A percentile compares a stretch with the other conserved stretches of the same genome.
Conservation (phyloP, 2,888 invertebrate genomes). For the Corbicula japonica region DNA sequence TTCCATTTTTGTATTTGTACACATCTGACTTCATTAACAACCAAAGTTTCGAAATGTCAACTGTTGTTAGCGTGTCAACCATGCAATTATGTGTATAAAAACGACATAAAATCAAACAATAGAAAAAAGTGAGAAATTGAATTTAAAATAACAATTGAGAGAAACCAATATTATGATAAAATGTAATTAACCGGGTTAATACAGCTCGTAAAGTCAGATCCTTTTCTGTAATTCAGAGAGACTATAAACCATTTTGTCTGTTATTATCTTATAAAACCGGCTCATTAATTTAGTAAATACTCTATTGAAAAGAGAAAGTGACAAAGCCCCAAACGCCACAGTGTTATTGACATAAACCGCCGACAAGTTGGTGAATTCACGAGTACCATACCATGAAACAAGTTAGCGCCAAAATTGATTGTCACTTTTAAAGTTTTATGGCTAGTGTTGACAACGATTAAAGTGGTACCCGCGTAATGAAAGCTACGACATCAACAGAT, state of each 20-base stretch:
- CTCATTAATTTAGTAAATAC: conserved; percentile 46
- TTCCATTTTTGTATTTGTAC: too few species aligned
- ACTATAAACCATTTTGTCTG: conserved; percentile 44
- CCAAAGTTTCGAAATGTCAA: too few species aligned
- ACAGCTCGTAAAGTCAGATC: conserved; percentile 36
- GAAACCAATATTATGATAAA: conserved; percentile 33
- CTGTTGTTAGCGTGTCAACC: conserved; percentile 15
- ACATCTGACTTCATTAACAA: too few species aligned
- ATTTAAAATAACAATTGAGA: conserved; percentile 51
- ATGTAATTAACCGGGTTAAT: conserved; percentile 47
- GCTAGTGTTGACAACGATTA: not conserved
- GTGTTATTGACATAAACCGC: conserved; percentile 7
- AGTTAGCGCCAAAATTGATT: conserved; percentile 39
- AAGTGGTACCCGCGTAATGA: too few species aligned
- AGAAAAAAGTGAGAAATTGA: conserved; percentile 43
- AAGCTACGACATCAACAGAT: too few species aligned
- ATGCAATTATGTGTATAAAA: conserved; percentile 31
- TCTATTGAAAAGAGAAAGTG: conserved; percentile 48
- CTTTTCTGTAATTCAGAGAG: conserved; percentile 18
- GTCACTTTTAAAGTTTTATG: conserved; percentile 16
- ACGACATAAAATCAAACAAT: conserved; percentile 37
- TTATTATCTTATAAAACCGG: conserved; percentile 54
- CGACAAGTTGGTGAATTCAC: not conserved
- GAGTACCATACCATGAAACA: conserved; percentile 5
- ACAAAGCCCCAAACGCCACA: conserved; percentile 20